Evolutionary conservation across 2,113 vertebrate genomes (phyloP).

Genomic region (Cyprinodon tularosa): DNA sequence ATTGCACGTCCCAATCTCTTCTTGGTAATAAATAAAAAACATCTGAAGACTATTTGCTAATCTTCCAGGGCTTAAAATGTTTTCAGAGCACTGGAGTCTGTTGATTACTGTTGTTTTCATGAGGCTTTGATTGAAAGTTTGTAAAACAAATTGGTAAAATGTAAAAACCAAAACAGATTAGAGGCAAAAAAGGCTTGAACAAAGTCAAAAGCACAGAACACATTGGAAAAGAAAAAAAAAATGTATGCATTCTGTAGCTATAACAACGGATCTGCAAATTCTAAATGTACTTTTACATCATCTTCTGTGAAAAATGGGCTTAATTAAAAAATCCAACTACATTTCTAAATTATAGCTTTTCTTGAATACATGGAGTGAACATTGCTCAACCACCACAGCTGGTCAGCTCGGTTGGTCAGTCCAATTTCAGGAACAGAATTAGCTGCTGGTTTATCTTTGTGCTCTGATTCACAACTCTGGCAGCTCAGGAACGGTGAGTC

Average conservation of each 20-base stretch:
- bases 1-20: not conserved
- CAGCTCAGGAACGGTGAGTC: conserved; percentile 24
- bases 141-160: not conserved
- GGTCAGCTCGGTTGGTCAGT: conserved; percentile 22
- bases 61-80: not conserved
- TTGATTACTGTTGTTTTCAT: not conserved
- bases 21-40: conserved; percentile 1
- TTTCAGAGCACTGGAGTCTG: not conserved
- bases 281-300: conserved; percentile 10
- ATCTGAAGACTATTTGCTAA: not conserved
- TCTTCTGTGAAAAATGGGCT: conserved; percentile 9
- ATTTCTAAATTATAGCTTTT: conserved; percentile 27
- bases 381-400: not conserved
- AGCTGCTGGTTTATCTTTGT: conserved; percentile 25
- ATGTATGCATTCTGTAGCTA: not conserved
- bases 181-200: not conserved
- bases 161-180: conserved; percentile 11
- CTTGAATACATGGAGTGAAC: conserved; percentile 17
- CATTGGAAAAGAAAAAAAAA: not conserved
- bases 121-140: conserved; percentile 6
- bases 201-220: not conserved
- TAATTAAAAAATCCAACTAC: conserved; percentile 18
- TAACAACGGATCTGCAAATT: conserved; percentile 3
- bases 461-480: conserved; percentile 43
- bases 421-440: conserved; percentile 19